Conservation (phyloP, 2,888 invertebrate genomes). For the Magallana nippona region DNA sequence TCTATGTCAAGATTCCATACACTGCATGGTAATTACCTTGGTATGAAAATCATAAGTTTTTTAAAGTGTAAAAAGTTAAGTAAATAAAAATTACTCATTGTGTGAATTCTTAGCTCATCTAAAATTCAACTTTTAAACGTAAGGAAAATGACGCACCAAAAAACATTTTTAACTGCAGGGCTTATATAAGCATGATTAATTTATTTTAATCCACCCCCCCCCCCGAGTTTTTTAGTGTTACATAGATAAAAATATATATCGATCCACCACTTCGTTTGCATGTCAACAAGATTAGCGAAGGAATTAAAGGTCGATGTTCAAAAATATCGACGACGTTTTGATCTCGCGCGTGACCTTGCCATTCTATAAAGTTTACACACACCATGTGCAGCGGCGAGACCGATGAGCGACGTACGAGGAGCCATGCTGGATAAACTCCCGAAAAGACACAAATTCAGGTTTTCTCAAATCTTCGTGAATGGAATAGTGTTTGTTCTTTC, state of each 20-base stretch:
- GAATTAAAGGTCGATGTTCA: constrained; percentile 1
- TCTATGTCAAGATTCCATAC: no score
- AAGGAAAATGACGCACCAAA: no score
- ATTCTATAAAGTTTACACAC: neutral
- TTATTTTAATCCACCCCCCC: no score
- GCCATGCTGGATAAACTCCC: neutral
- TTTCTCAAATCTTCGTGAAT: neutral
- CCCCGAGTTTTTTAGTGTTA: no score
- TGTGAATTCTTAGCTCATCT: no score
- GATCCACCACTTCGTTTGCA: neutral
- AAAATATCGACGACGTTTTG: constrained; percentile 13
- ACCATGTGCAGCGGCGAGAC: neutral
- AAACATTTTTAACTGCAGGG: no score
- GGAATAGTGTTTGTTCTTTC: constrained; percentile 13
- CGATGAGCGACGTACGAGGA: neutral
- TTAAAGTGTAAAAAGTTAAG: no score
- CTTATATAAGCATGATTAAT: no score
- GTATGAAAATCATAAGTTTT: no score
- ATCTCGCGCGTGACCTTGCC: neutral
- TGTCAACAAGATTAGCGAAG: neutral
- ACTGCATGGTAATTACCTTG: no score
- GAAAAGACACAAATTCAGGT: constrained; percentile 3
- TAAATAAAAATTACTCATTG: no score
- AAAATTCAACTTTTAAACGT: no score
- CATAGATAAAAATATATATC: neutral